phyloP scores from a whole-genome alignment of 2,888 invertebrate species.

The Sminthurinus aureus region DNA sequence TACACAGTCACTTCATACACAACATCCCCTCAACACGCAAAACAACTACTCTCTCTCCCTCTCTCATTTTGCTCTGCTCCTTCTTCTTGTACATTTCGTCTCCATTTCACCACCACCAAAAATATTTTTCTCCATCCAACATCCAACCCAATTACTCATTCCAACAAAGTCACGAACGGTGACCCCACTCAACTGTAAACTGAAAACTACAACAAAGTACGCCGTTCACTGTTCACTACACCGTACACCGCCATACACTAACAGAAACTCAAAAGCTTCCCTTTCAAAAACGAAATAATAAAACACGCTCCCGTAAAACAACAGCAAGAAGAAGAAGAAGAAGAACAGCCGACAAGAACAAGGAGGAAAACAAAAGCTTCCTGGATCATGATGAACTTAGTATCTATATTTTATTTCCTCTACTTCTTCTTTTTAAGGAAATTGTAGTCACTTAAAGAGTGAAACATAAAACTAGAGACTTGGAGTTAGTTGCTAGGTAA shows the following conservation, averaged over 20 bases:
- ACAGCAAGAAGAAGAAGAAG: neutral
- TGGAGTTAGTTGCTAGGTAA: neutral
- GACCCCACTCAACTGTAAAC: conserved; percentile 1
- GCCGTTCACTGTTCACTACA: neutral
- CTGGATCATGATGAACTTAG: neutral
- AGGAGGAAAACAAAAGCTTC: neutral
- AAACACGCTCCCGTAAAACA: neutral
- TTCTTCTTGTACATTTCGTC: conserved; percentile 15
- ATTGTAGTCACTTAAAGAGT: conserved; percentile 5
- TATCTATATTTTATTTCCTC: neutral
- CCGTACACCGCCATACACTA: neutral
- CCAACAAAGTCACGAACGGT: conserved; percentile 7
- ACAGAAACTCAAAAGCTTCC: neutral
- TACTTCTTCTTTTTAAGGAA: neutral
- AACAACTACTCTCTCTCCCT: conserved; percentile 40
- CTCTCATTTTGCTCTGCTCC: conserved; percentile 25
- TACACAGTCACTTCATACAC: no score
- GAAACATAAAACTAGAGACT: neutral
- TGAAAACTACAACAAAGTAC: neutral
- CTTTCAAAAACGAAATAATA: neutral
- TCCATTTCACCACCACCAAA: conserved; percentile 18
- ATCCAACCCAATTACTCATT: neutral
- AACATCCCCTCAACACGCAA: conserved; percentile 49
- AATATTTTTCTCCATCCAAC: conserved; percentile 3
- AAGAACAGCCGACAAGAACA: neutral